These are phyloP conservation scores for Tangara arthus DNA, from an alignment of 2,797 vertebrate species.

Conservation along the genomic window DNA sequence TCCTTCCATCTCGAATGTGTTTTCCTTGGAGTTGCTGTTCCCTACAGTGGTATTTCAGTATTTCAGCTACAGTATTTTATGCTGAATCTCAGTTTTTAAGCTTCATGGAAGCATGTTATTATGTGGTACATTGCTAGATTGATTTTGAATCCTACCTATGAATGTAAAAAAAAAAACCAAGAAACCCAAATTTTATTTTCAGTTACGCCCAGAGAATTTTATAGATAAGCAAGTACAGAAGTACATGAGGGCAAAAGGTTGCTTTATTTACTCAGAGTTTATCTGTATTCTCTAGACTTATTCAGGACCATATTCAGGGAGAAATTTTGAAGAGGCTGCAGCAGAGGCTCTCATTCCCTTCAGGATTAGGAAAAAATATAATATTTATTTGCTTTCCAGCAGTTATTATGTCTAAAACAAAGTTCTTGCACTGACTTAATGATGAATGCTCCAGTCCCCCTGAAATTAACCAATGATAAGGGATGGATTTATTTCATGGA, in stretches of 20 bases:
- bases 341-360: not conserved
- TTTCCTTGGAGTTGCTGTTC: slow-evolving; percentile 20
- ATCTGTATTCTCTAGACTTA: not conserved
- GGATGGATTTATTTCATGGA: not conserved
- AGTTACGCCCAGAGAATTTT: not conserved
- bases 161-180: not conserved
- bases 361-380: not conserved
- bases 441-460: not conserved
- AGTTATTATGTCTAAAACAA: not conserved
- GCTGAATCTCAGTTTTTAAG: not conserved
- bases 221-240: not conserved
- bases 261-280: not conserved
- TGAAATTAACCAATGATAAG: not conserved
- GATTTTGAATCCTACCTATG: not conserved
- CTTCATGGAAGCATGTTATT: not conserved
- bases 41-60: not conserved
- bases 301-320: not conserved
- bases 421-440: not conserved
- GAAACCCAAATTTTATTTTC: not conserved
- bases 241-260: not conserved
- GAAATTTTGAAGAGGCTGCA: not conserved
- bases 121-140: not conserved
- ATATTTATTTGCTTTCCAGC: not conserved
- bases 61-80: not conserved
- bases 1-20: slow-evolving; percentile 24